Conservation (phyloP, 2,888 invertebrate genomes). For the Agelastica alni region DNA sequence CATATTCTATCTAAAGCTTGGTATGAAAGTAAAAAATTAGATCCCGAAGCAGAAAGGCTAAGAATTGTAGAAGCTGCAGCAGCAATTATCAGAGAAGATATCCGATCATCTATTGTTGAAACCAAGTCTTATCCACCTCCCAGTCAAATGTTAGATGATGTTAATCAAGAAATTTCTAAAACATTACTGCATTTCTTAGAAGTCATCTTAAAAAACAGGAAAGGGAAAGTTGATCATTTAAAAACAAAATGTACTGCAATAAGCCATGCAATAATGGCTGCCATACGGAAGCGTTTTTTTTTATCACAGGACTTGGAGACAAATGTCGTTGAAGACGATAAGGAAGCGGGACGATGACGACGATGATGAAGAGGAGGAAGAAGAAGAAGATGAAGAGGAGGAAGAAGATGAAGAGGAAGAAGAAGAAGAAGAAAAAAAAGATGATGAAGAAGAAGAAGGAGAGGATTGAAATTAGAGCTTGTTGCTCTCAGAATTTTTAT, state of each 20-base stretch:
- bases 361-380: too few species aligned
- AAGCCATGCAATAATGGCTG: too few species aligned
- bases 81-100: constrained; percentile 51
- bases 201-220: constrained; percentile 40
- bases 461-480: too few species aligned
- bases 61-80: constrained; percentile 51
- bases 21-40: constrained; percentile 30
- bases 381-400: too few species aligned
- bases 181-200: constrained; percentile 47
- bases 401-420: too few species aligned
- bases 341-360: too few species aligned
- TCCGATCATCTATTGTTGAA: constrained; percentile 46
- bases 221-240: constrained; percentile 39
- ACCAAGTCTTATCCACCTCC: constrained; percentile 49
- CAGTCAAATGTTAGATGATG: constrained; percentile 43
- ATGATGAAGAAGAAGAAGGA: too few species aligned
- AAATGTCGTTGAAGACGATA: too few species aligned
- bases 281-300: too few species aligned
- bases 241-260: constrained; percentile 49
- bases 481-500: too few species aligned
- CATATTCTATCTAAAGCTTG: constrained; percentile 19
- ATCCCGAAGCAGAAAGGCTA: constrained; percentile 43
- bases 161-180: constrained; percentile 41
- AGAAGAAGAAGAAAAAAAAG: too few species aligned
- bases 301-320: too few species aligned